These are phyloP conservation scores for Bombycilla garrulus DNA, from an alignment of 2,113 vertebrate genomes.

Conservation along the genomic window DNA sequence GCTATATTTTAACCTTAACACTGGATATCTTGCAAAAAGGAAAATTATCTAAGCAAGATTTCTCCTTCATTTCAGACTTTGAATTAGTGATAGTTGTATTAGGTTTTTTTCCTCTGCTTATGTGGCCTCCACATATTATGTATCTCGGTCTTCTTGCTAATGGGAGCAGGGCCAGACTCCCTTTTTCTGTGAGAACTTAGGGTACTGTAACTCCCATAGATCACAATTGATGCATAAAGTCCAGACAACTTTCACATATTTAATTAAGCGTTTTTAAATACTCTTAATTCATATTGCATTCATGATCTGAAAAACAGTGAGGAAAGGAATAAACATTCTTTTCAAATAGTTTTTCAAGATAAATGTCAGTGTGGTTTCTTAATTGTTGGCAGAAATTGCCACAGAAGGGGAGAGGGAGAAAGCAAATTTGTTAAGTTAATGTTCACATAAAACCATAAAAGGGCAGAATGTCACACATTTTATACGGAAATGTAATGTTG, in stretches of 20 bases:
- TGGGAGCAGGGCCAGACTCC: neutral
- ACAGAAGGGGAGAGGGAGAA: neutral
- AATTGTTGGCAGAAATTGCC: neutral
- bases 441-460: conserved; percentile 26
- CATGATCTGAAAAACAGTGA: neutral
- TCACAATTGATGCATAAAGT: neutral
- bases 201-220: neutral
- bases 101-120: neutral
- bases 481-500: conserved; percentile 7
- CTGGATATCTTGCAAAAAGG: neutral
- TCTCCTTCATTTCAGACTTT: neutral
- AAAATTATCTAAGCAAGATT: neutral
- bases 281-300: neutral
- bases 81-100: neutral
- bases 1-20: neutral
- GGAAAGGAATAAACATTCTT: neutral
- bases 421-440: conserved; percentile 15
- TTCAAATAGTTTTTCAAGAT: neutral
- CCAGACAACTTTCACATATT: neutral
- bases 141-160: neutral
- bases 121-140: neutral
- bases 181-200: neutral
- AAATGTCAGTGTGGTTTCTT: neutral
- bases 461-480: conserved; percentile 27
- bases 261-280: neutral